Evolutionary conservation across 2,888 invertebrate genomes (phyloP), one percentile per base, ranked within the genome.

Genomic region (Zelleria hepariella): DNA sequence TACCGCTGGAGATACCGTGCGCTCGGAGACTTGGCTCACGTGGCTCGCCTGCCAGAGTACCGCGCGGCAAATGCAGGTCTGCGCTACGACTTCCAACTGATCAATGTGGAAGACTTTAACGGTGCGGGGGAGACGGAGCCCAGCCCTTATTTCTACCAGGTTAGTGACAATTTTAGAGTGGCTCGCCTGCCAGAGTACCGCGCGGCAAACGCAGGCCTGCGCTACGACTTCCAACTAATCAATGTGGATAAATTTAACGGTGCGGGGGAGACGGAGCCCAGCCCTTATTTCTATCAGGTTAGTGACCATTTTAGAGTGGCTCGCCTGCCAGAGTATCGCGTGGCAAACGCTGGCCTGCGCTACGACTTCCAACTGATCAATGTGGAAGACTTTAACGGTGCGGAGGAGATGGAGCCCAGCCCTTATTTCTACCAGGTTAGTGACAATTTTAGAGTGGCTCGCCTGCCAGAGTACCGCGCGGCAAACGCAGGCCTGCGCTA

Each of bases 141-240:
- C 0, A 98, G 96, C 80, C 98, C 99, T 0, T 98, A 97, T 82
- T 99, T 99, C 80, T 99, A 98, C 81, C 99, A 98, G 92, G 96
- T 95, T 73, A 8, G 56, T 18, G n/a, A n/a, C n/a, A n/a, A n/a
- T n/a, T n/a, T n/a, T n/a, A n/a, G n/a, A n/a, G 97, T 99, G 53
- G 91, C 94, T 59, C 91, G 90, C 2, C 92, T 93, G 76, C 91
- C 94, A 0, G 98, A 98, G 80, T 99, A 98, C 86, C 91, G 93
- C 66, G 90, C 91, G 1, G 96, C 97, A 18, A 99, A 99, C 87
- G 93, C 98, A 0, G 99, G 99, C 2, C 95, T 99, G 68, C 89
- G 91, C 48, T 94, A 93, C 79, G 98, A 99, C 81, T 99, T 95
- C 90, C 99, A 99, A 80, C 90, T 99, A 0, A 92, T 99, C 64